Base-by-base conservation (phyloP, 2,797 vertebrate genomes). In the Pantherophis alleghaniensis region DNA sequence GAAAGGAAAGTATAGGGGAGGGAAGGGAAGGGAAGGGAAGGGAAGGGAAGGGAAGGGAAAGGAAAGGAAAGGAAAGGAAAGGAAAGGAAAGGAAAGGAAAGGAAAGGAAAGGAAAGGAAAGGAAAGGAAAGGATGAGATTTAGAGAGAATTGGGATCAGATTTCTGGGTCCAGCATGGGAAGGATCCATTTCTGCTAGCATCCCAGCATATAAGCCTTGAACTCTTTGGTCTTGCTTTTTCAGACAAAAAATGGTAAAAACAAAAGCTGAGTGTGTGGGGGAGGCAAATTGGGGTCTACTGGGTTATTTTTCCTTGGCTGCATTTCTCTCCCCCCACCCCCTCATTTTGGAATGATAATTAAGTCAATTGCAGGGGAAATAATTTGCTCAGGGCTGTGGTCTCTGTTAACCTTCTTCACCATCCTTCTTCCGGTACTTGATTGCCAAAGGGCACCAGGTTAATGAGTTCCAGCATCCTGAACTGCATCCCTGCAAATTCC, bases 21-120 rank as follows among this genome's bases (percentile, higher is more conserved):
- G 7, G 59, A 3, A 3, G 24, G 2, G 60, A 1, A 4, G 10
- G 22, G 59, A 10, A 1, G 0, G 18, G 18, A 20, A 5, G 6
- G 18, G 57, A 2, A 7, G 2, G 56, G 5, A 18, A 1, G 2
- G 5, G 4, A 20, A 20, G 2, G 57, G 6, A 59, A 42, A 3
- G 6, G 6, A 2, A 60, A 7, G 7, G 59, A 3, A 3, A 60
- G 2, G 60, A 1, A 4, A 26, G 22, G 59, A 10, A 1, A 1
- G 18, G 18, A 20, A 5, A 20, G 18, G 57, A 2, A 7, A 6
- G 56, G 5, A 18, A 1, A 7, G 5, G 4, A 20, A 20, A 7
- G 57, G 6, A 59, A 42, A 3, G 6, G 6, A 2, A 60, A 10
- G 22, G 60, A 2, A 13, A 26, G 11, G 11, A 0, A 28, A 28